Evolutionary conservation across 2,113 vertebrate genomes (phyloP), one percentile per base, ranked within the genome.

Genomic region (Gasterosteus aculeatus): DNA sequence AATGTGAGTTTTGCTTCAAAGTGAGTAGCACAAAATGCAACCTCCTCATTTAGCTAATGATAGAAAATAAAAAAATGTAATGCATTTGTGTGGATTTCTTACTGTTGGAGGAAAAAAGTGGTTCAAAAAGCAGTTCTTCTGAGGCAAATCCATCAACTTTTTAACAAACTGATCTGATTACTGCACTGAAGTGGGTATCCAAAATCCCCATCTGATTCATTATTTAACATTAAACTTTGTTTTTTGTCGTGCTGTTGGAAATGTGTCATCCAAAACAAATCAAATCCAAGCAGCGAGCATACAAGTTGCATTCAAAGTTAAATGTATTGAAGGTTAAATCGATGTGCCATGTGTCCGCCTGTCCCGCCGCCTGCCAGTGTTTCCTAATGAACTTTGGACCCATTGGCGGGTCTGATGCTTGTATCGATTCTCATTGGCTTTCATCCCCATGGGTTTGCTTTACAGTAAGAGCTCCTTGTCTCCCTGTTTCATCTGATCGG

Each of bases 401-500:
- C 49, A 80, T 79, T 81, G 77, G 83, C 59, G 63, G 57, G 54
- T 72, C 75, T 66, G 69, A 63, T 35, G 26, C 44, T 61, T 42
- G 19, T 69, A 81, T 83, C 8, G 6, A 86, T 86, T 76, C 8
- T 78, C 69, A 88, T 84, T 83, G 84, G 79, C 53, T 83, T 60
- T 65, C 63, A 73, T 71, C 35, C 82, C 67, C n/a, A 19, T 49
- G 66, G 73, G 60, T 57, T 62, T 67, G 19, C 42, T 70, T 47
- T 82, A 57, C 29, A 33, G 56, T 57, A 71, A 69, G 71, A 56
- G 71, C 57, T 51, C 33, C 62, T 44, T 80, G 8, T 58, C 22
- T 64, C n/a, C 19, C 41, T 57, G 47, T 72, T 63, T 61, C 83
- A 63, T 80, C 71, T 66, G 64, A 39, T 70, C 72, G 72, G 63